These are phyloP conservation scores for Myripristis jacobus DNA, from an alignment of 2,797 vertebrate species.

Conservation along the genomic window DNA sequence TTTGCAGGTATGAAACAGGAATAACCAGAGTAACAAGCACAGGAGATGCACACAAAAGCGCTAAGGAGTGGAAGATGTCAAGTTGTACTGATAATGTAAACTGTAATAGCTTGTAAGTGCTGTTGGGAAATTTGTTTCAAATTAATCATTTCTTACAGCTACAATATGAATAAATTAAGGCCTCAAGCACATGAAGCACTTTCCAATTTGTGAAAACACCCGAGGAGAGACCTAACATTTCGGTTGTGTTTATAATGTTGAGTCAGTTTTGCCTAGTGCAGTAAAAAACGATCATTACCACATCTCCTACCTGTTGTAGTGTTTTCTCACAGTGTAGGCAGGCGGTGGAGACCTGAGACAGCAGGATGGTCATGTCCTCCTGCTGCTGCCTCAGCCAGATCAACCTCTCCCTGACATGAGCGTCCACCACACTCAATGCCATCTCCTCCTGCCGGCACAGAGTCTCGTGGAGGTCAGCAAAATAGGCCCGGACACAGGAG, in stretches of 20 bases:
- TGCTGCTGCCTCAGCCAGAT: slow-evolving; percentile 99
- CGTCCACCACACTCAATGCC: slow-evolving; percentile 98
- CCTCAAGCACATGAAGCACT: background rate
- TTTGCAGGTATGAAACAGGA: background rate
- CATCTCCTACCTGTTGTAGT: slow-evolving; percentile 90
- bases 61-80: background rate
- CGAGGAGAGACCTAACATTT: background rate
- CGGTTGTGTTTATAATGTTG: background rate
- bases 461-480: slow-evolving; percentile 97
- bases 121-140: background rate
- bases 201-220: background rate
- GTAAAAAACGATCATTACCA: background rate
- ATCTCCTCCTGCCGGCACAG: slow-evolving; percentile 99
- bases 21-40: background rate
- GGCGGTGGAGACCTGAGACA: slow-evolving; percentile 97
- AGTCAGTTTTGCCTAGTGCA: background rate
- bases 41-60: background rate
- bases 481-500: slow-evolving; percentile 96
- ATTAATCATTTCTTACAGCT: background rate
- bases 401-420: slow-evolving; percentile 94
- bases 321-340: slow-evolving; percentile 99
- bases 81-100: background rate
- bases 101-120: background rate
- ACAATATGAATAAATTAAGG: background rate
- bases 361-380: slow-evolving; percentile 98